Percentiles rank a stretch among this genome's conserved stretches.
Conservation (phyloP, 2,113 vertebrate species). For the Casuarius casuarius region DNA sequence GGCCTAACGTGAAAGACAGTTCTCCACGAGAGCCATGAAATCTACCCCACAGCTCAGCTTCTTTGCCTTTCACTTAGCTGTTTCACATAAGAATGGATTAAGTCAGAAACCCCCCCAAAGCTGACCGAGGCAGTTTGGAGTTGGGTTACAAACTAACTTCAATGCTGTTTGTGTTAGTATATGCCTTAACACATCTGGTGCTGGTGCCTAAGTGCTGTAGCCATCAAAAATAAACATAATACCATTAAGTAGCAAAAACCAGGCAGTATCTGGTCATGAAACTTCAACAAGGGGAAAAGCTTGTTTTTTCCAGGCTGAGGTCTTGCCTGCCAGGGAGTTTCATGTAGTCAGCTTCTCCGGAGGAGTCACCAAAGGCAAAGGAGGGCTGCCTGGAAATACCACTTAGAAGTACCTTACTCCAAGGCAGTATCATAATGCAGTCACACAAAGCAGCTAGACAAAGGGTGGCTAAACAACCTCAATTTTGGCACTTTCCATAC, state of each 20-base stretch:
- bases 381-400: neutral
- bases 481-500: neutral
- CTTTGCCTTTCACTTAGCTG: neutral
- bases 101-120: neutral
- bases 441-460: neutral
- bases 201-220: neutral
- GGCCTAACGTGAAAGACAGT: neutral
- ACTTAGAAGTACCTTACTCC: no score
- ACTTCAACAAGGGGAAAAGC: neutral
- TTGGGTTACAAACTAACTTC: neutral
- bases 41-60: neutral
- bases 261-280: neutral
- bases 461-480: neutral
- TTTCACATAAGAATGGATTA: neutral
- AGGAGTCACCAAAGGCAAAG: neutral
- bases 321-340: neutral
- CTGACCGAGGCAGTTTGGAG: neutral
- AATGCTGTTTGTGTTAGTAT: neutral
- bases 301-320: neutral
- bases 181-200: neutral
- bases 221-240: neutral
- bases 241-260: neutral
- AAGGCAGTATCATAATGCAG: rapidly evolving
- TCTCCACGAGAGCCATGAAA: neutral
- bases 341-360: neutral